Conservation (phyloP, 2,113 vertebrate genomes). For the Mohoua ochrocephala region DNA sequence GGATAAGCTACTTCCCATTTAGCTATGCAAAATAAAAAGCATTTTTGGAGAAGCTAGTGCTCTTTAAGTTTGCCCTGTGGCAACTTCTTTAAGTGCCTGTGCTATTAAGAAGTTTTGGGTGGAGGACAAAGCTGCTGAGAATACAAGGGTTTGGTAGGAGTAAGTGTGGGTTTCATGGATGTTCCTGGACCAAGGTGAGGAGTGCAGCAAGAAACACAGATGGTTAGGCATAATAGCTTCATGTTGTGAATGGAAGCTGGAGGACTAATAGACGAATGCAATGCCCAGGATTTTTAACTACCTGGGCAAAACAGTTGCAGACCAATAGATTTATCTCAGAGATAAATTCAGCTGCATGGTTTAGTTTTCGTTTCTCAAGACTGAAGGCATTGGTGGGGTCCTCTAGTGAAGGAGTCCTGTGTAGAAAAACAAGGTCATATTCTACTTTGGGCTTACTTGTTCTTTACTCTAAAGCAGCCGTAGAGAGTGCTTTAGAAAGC, state of each 20-base stretch:
- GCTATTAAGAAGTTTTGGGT: background rate
- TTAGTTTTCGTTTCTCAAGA: background rate
- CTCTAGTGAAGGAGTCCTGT: background rate
- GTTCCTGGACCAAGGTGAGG: background rate
- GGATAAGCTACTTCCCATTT: background rate
- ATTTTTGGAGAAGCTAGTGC: background rate
- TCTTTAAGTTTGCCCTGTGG: background rate
- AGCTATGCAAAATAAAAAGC: background rate
- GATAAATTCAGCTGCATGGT: background rate
- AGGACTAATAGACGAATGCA: background rate
- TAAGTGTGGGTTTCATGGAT: rapidly evolving
- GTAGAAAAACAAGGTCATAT: background rate
- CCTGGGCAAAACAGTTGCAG: background rate
- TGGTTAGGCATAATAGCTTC: background rate
- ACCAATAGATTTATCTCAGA: background rate
- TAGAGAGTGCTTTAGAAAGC: background rate
- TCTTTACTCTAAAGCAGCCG: background rate
- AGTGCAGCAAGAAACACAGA: background rate
- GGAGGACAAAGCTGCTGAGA: background rate
- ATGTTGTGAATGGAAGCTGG: background rate
- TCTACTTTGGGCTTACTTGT: background rate
- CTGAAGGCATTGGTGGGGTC: background rate
- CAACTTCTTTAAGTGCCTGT: background rate
- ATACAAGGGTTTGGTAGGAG: background rate
- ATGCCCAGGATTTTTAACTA: background rate